Evolutionary conservation across 2,888 invertebrate genomes (phyloP).

Genomic region (Tanypteryx hageni): DNA sequence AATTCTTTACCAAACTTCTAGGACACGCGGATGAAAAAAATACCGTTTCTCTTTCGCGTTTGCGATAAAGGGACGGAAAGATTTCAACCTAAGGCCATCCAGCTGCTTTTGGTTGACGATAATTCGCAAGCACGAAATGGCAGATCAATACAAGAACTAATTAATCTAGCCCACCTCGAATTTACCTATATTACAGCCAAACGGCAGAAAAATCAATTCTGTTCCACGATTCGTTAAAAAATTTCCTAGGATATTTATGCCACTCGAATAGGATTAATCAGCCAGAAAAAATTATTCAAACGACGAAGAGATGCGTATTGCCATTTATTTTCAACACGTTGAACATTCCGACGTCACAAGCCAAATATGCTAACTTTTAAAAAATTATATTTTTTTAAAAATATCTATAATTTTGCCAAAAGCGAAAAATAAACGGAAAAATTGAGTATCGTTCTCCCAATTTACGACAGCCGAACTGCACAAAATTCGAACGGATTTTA

Average conservation of each 20-base stretch:
- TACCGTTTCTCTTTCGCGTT: too few relatives aligned
- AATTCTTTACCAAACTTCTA: background rate
- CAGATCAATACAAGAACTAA: background rate
- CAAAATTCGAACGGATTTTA: conserved; percentile 4
- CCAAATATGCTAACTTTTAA: background rate
- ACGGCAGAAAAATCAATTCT: background rate
- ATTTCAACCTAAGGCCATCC: too few relatives aligned
- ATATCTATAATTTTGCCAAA: background rate
- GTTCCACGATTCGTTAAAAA: background rate
- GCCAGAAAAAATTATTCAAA: background rate
- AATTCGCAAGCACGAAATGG: background rate
- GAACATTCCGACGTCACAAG: background rate
- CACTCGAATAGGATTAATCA: too few relatives aligned
- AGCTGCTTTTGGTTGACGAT: too few relatives aligned
- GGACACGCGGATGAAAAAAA: background rate
- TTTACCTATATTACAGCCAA: too few relatives aligned
- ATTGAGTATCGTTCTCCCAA: background rate
- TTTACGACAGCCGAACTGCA: conserved; percentile 6
- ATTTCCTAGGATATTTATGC: too few relatives aligned
- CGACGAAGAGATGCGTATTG: background rate
- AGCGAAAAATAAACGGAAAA: conserved; percentile 20
- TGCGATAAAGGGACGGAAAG: too few relatives aligned
- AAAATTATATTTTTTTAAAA: background rate
- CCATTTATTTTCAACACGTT: background rate
- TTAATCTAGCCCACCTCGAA: background rate